Evolutionary conservation across 1,140 invertebrate species (phyloP).

Genomic region (Drosophila albomicans): DNA sequence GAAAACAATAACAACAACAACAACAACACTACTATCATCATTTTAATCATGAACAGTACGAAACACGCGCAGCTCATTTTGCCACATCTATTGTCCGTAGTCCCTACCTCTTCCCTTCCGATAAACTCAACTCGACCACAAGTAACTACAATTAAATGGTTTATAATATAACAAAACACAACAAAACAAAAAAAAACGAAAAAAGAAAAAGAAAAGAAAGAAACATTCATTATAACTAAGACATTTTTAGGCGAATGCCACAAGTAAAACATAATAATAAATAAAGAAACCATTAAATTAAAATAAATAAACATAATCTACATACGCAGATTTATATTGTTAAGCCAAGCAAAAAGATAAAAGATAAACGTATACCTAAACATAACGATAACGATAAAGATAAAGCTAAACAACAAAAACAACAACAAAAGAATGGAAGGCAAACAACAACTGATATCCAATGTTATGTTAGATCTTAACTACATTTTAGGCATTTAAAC

Average conservation of each 20-base stretch:
- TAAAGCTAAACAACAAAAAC: neutral
- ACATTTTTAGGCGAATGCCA: constrained; percentile 66
- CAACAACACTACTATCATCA: constrained; percentile 20
- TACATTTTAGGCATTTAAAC: constrained; percentile 80
- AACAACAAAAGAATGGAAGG: neutral
- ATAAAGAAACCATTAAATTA: constrained; percentile 27
- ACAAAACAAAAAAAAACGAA: neutral
- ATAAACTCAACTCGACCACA: constrained; percentile 58
- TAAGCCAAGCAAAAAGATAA: constrained; percentile 60
- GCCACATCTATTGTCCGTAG: constrained; percentile 27
- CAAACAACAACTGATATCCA: constrained; percentile 66
- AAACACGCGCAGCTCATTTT: constrained; percentile 68
- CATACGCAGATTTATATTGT: constrained; percentile 74
- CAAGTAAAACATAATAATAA: constrained; percentile 30
- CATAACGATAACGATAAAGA: constrained; percentile 26
- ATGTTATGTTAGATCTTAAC: constrained; percentile 80
- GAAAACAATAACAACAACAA: constrained; percentile 3
- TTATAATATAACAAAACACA: constrained; percentile 47
- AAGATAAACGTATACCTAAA: constrained; percentile 14
- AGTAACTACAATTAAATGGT: constrained; percentile 72
- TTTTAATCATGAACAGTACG: constrained; percentile 20
- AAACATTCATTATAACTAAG: constrained; percentile 79
- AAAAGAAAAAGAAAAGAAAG: constrained; percentile 27
- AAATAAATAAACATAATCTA: constrained; percentile 33
- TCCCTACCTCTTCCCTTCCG: constrained; percentile 37